Base-by-base conservation (phyloP, 2,113 vertebrate genomes). In the Scartelaos histophorus region DNA sequence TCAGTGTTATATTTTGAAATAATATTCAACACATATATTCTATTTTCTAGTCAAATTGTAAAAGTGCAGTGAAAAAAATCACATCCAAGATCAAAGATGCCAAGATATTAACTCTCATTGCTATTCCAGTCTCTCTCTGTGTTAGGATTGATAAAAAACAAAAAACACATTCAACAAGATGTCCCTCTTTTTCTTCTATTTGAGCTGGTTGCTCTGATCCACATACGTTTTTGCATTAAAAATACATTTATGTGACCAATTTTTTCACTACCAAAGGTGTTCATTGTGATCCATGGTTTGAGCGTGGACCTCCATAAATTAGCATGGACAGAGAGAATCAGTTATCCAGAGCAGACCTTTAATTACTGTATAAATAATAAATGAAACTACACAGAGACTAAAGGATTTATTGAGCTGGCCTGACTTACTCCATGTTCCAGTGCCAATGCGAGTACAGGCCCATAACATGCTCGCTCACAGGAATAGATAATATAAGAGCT, bases 351-450 rank as follows among this genome's bases (percentile, higher is more conserved):
- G 76, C 51, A 82, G 69, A 66, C 56, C 82, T 91, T 90, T 88
- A 90, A 90, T 87, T 90, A 88, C 67, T 29, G 7, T 29, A 81
- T 88, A 75, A 84, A 90, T 87, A 90, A 86, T 87, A 81, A 46
- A 86, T 86, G 70, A 80, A 70, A 19, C 53, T 77, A 79, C 64
- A 80, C 67, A 82, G 72, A 69, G 62, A 73, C 65, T 74, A 15
- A 3, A 81, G 72, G 75, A 66, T 68, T 75, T 83, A 73, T 79
- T 80, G 82, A 79, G 64, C 65, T 34, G 53, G 64, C 64, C 51
- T 5, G 51, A 22, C 60, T 67, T 66, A 82, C 73, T 71, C 67
- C 85, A 75, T 67, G 46, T 74, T 75, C 70, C 43, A 72, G 67
- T 21, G 66, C 54, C 22, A 29, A 73, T 56, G n/a, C 45, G 65